These are phyloP conservation scores for Julus scandinavius DNA, from an alignment of 2,888 invertebrate genomes.

Conservation along the genomic window DNA sequence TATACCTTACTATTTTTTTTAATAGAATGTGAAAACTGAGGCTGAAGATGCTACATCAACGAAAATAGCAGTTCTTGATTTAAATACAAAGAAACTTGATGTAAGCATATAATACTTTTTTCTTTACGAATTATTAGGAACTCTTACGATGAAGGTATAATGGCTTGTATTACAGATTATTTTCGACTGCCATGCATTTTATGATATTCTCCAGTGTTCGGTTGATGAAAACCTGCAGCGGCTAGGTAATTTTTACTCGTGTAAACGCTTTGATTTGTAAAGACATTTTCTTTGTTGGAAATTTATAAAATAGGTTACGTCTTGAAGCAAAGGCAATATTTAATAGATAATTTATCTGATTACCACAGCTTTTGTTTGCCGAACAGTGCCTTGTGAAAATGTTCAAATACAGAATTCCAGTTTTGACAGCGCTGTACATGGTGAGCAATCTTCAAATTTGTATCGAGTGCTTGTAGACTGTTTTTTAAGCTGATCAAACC, in stretches of 20 bases:
- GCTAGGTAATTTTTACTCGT: neutral
- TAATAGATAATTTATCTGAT: too few relatives aligned
- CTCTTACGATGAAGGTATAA: neutral
- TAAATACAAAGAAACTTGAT: neutral
- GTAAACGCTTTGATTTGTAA: too few relatives aligned
- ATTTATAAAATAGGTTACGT: too few relatives aligned
- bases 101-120: neutral
- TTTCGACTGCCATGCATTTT: neutral
- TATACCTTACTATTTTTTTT: too few relatives aligned
- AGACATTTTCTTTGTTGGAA: too few relatives aligned
- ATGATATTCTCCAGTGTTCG: slow-evolving; percentile 17
- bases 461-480: neutral
- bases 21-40: too few relatives aligned
- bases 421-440: neutral
- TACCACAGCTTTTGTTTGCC: neutral
- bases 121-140: slow-evolving; percentile 11
- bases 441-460: neutral
- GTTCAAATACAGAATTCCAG: neutral
- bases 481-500: neutral
- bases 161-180: neutral
- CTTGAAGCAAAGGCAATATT: too few relatives aligned
- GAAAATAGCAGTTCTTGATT: slow-evolving; percentile 10
- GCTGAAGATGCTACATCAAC: too few relatives aligned
- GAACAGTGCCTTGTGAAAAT: neutral
- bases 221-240: neutral